Base-by-base conservation (phyloP, 2,888 invertebrate genomes). In the Scaptomyza cyrtandrae region DNA sequence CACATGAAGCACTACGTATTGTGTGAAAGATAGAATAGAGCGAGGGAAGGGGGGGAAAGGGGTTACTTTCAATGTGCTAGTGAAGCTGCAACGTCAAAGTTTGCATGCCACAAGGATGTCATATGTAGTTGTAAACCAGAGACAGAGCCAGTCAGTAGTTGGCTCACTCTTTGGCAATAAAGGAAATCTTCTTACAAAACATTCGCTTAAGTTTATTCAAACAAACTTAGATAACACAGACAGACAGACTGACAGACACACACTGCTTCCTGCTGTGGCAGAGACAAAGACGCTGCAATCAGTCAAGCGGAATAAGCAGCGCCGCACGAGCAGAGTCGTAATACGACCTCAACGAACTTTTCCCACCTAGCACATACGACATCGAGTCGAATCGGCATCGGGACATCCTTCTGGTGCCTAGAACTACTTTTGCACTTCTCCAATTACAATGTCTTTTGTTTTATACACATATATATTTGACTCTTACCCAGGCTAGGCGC, bases 131-230 rank as follows among this genome's bases (percentile, higher is more conserved):
- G 76, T 71, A 78, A 80, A 71, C 69, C 68, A 77, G 66, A 31
- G 31, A 31, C n/a, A 13, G 49, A 19, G 49, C 13, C 49, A 43
- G 37, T 37, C n/a, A 31, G n/a, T 45, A 81, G 69, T 53, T 71
- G 57, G 75, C 70, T 75, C 80, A 80, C 83, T 84, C 74, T 70
- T 70, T 81, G 85, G 79, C 85, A 86, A 86, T 80, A 87, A 82
- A 74, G 81, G 82, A 82, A 89, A 80, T 89, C 89, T 84, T 77
- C 89, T 78, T 86, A 88, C 84, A 89, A 85, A 85, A 87, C 88
- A 88, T 86, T 88, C 89, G 81, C 78, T 86, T 80, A 89, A 88
- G 89, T 90, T 89, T 90, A 89, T 87, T 89, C 88, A 84, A 89
- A 88, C 86, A 81, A 89, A 87, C 80, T 88, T 87, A 84, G 90